A percentile compares a stretch with the other conserved stretches of the same genome.
phyloP scores from a whole-genome alignment of 2,888 invertebrate species.

The Cryptocephalus primarius region DNA sequence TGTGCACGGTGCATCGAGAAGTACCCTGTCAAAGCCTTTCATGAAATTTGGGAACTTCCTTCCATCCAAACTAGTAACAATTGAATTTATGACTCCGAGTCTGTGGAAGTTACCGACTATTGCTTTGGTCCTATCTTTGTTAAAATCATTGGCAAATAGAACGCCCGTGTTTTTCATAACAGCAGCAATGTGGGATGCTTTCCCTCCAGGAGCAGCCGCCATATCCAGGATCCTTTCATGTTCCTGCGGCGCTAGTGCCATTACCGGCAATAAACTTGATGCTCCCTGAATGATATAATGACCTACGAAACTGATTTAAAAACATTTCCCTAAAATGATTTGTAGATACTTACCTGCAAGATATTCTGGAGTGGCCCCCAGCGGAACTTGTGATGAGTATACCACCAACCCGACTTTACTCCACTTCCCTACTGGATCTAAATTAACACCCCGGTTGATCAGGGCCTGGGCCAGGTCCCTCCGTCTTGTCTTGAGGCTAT shows the following conservation, averaged over 20 bases:
- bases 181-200: slow-evolving; percentile 94
- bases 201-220: slow-evolving; percentile 98
- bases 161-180: slow-evolving; percentile 98
- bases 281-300: slow-evolving; percentile 40
- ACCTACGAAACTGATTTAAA: slow-evolving; percentile 6
- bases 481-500: slow-evolving; percentile 85
- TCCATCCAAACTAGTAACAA: slow-evolving; percentile 85
- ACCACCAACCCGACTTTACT: slow-evolving; percentile 95
- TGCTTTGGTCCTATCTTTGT: slow-evolving; percentile 79
- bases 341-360: slow-evolving; percentile 34
- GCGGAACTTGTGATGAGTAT: slow-evolving; percentile 90
- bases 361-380: slow-evolving; percentile 87
- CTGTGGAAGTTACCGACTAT: slow-evolving; percentile 95
- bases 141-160: slow-evolving; percentile 92
- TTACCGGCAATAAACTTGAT: slow-evolving; percentile 92
- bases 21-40: slow-evolving; percentile 80
- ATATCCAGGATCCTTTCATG: slow-evolving; percentile 91
- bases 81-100: slow-evolving; percentile 87
- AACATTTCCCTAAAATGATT: slow-evolving; percentile 48
- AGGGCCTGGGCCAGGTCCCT: slow-evolving; percentile 88
- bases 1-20: slow-evolving; percentile 96
- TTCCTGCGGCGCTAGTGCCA: slow-evolving; percentile 95
- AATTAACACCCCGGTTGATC: slow-evolving; percentile 93
- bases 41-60: slow-evolving; percentile 67
- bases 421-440: slow-evolving; percentile 98